phyloP scores from a whole-genome alignment of 2,113 vertebrate genomes.

The Regulus satrapa region DNA sequence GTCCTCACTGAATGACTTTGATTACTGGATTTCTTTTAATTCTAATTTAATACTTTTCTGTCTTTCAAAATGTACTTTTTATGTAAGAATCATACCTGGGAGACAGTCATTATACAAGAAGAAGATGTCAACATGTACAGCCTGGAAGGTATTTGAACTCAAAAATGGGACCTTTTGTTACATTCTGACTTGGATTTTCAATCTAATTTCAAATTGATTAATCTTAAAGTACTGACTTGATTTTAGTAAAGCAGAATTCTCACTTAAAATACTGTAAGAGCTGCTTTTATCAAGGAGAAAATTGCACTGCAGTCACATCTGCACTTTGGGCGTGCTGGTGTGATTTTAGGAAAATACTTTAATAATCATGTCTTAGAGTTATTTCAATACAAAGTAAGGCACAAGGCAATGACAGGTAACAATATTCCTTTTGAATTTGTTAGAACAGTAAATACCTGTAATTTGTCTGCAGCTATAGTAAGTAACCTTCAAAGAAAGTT shows the following conservation, averaged over 20 bases:
- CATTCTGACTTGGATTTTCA: background rate
- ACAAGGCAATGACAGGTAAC: background rate
- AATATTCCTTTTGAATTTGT: background rate
- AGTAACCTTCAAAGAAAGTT: background rate
- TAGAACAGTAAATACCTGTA: background rate
- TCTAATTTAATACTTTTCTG: background rate
- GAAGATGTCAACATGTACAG: constrained; percentile 82
- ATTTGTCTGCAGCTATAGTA: background rate
- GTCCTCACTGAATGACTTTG: background rate
- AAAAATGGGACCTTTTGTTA: background rate
- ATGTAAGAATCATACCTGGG: constrained; percentile 86
- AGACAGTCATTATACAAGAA: constrained; percentile 84
- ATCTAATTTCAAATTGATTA: background rate
- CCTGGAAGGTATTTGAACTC: constrained; percentile 80
- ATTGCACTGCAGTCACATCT: background rate
- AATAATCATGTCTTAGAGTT: background rate
- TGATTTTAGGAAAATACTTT: background rate
- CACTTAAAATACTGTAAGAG: background rate
- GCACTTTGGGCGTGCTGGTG: background rate
- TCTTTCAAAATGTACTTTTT: constrained; percentile 24
- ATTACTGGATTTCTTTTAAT: background rate
- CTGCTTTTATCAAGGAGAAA: background rate
- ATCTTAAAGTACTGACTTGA: background rate
- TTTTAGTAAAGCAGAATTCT: background rate
- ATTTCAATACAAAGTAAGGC: background rate